Conservation (phyloP, 1,140 invertebrate species). For the Coelopa frigida region DNA sequence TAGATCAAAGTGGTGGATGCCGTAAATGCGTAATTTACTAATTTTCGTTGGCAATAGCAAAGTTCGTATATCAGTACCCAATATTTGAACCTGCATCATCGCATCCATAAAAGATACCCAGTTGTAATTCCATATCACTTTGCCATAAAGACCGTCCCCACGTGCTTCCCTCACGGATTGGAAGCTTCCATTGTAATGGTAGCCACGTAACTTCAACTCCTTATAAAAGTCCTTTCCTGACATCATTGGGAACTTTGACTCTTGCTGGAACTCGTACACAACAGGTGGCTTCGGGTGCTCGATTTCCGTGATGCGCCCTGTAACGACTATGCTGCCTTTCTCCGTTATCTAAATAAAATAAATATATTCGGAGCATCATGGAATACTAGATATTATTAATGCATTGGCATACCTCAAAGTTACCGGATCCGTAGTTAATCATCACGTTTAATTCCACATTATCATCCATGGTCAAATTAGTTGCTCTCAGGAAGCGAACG, state of each 20-base stretch:
- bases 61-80: slow-evolving; percentile 62
- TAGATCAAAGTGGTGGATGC: slow-evolving; percentile 55
- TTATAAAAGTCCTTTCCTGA: slow-evolving; percentile 80
- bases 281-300: slow-evolving; percentile 46
- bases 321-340: slow-evolving; percentile 67
- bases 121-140: slow-evolving; percentile 64
- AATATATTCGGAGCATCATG: too few species aligned
- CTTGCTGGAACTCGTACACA: slow-evolving; percentile 45
- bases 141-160: slow-evolving; percentile 48
- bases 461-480: slow-evolving; percentile 64
- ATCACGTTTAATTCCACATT: slow-evolving; percentile 69
- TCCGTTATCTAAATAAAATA: slow-evolving; percentile 56
- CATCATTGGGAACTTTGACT: slow-evolving; percentile 46
- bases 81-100: slow-evolving; percentile 80
- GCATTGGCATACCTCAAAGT: slow-evolving; percentile 74
- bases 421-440: slow-evolving; percentile 72
- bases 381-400: too few species aligned
- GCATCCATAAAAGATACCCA: slow-evolving; percentile 92
- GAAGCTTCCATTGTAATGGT: slow-evolving; percentile 63
- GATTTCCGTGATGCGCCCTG: slow-evolving; percentile 57
- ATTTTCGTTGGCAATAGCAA: slow-evolving; percentile 82
- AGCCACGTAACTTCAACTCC: slow-evolving; percentile 82
- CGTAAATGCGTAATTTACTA: slow-evolving; percentile 70
- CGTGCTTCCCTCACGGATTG: slow-evolving; percentile 32
- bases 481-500: slow-evolving; percentile 75